Evolutionary conservation across 23 tunicate species (phyloP), one percentile per base, ranked within the genome.

Genomic region (Halocynthia aurantium): DNA sequence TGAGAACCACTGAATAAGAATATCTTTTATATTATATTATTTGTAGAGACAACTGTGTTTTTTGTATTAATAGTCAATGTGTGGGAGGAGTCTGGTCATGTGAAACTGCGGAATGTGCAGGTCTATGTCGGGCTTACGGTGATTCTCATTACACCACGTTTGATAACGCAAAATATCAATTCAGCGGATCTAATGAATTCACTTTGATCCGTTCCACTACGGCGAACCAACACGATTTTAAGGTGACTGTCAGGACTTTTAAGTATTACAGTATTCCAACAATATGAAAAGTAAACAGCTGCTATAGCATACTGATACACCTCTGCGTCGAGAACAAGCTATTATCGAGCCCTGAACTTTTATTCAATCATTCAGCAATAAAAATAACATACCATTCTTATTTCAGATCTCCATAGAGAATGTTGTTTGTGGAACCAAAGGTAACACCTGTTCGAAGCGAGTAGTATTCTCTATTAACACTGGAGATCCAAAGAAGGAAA

Each of bases 61-160:
- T 31, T 31, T 31, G 44, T 31, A 31, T 31, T 31, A 10, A 6
- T 70, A 92, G 98, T 66, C 98, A 88, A 15, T 92, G 98, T 57
- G 6, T 86, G 21, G 8, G 56, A 56, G 92, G 88, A 55, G 50
- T 58, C 7, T 92, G 98, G 98, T 72, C 69, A 51, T 92, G 98
- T 57, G 98, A 86, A 75, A 21, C 80, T 18, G 89, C 78, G 51
- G 98, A 92, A 74, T 92, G 98, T 62, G 88, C 98, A 7, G 98
- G 98, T 72, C 81, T 92, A 76, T 92, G 98, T 74, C 73, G 98
- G 51, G 98, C 98, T 8, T 92, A 77, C 69, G 98, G 98, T 19
- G 98, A 92, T 61, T 92, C 98, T 10, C 98, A 92, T 78, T 92
- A 92, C 87, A 86, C 88, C 57, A 92, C 98, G 7, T 92, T 86